Evolutionary conservation across 2,888 invertebrate genomes (phyloP), one percentile per base, ranked within the genome.

Genomic region (Conistra vaccinii): DNA sequence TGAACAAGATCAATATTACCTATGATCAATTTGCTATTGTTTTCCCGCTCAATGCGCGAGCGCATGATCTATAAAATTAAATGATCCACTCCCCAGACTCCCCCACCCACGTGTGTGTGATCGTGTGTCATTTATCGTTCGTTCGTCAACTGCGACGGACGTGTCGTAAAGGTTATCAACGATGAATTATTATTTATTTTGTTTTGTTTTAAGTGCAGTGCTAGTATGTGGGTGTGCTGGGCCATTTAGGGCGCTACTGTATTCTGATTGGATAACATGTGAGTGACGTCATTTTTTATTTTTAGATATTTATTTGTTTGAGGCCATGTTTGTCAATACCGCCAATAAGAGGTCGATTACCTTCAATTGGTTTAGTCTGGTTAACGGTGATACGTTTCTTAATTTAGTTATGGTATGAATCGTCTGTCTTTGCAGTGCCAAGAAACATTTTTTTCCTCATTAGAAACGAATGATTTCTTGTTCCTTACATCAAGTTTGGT

Each of bases 241-340:
- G n/a, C 90, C 94, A 0, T 94, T 95, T 75, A 89, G 85, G 53
- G 89, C 92, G 1, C 63, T 95, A 23, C 81, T 96, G 42, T 95
- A 95, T 78, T 95, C 95, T 0, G 91, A 92, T 87, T 94, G 91
- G 89, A 94, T 96, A n/a, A 91, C 91, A 74, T 96, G 96, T 96
- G 83, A 95, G 96, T 95, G 80, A 70, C 48, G 73, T 81, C 39
- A 76, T 77, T 60, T 45, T 61, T 26, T 39, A 12, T 7, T 20
- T 58, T 20, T 20, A 32, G 10, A 32, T n/a, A n/a, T 70, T 57
- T 51, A 39, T 26, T 70, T 35, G 3, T 32, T 6, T 29, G 29
- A 51, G 62, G 60, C 67, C n/a, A 32, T 55, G 62, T 76, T 69
- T 62, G 67, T 71, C 29, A 62, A 76, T 58, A 57, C 6, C 55